Conservation (phyloP, 2,888 invertebrate genomes). For the Syrista parreyssii region DNA sequence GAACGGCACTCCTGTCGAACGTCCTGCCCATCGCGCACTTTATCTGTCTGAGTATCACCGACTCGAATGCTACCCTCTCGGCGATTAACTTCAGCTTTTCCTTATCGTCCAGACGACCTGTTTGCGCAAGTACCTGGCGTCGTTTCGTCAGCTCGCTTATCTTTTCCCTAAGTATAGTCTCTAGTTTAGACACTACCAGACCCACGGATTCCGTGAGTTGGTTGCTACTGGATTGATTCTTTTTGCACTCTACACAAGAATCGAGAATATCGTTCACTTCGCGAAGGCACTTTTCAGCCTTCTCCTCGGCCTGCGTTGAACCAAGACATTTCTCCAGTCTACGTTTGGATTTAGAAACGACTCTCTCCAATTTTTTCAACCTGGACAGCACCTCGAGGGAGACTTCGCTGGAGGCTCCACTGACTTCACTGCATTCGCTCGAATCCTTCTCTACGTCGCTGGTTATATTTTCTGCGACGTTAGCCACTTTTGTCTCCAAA, state of each 20-base stretch:
- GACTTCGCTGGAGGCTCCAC: conserved; percentile 45
- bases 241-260: conserved; percentile 55
- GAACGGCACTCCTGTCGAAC: conserved; percentile 48
- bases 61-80: conserved; percentile 85
- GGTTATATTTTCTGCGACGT: conserved; percentile 56
- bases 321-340: conserved; percentile 56
- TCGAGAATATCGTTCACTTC: conserved; percentile 59
- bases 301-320: conserved; percentile 58
- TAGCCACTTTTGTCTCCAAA: conserved; percentile 81
- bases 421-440: conserved; percentile 56
- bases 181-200: conserved; percentile 65
- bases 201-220: conserved; percentile 53
- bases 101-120: conserved; percentile 76
- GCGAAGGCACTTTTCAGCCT: conserved; percentile 58
- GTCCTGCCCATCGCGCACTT: conserved; percentile 49
- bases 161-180: conserved; percentile 77
- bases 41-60: conserved; percentile 73
- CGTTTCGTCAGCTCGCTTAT: conserved; percentile 76
- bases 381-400: conserved; percentile 52
- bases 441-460: conserved; percentile 59
- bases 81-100: conserved; percentile 79
- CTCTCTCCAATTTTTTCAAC: conserved; percentile 53
- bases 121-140: conserved; percentile 74
- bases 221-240: conserved; percentile 42
- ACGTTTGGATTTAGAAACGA: conserved; percentile 54